A percentile compares a stretch with the other conserved stretches of the same genome.
phyloP scores from a whole-genome alignment of 1,140 invertebrate species.

The Teleogryllus occipitalis region DNA sequence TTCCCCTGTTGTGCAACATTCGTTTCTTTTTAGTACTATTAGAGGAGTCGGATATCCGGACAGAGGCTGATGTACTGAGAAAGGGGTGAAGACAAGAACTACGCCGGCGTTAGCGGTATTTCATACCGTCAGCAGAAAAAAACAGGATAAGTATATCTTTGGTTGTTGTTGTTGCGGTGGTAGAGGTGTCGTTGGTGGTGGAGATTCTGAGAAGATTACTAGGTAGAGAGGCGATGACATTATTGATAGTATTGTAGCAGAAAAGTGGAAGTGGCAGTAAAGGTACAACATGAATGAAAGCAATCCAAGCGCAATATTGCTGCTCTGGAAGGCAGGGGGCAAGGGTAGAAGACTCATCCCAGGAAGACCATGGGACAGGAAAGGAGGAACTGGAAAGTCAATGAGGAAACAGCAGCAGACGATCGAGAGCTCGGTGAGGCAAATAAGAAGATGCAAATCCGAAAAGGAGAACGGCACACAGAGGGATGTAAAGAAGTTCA shows the following conservation, averaged over 20 bases:
- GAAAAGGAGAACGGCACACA: background rate
- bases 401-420: background rate
- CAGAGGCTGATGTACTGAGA: background rate
- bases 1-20: background rate
- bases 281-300: background rate
- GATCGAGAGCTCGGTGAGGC: too few species aligned
- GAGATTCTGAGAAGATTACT: too few species aligned
- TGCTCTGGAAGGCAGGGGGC: background rate
- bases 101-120: too few species aligned
- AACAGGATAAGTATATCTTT: too few species aligned
- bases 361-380: background rate
- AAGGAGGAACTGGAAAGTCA: background rate
- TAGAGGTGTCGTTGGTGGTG: too few species aligned
- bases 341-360: background rate
- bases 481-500: background rate
- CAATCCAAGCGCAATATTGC: background rate
- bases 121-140: too few species aligned
- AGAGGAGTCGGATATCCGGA: background rate
- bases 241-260: background rate
- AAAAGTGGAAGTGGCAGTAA: background rate
- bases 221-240: too few species aligned
- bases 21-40: too few species aligned
- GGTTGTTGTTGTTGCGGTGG: too few species aligned
- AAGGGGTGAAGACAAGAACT: too few species aligned
- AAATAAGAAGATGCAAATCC: too few species aligned